Conservation (phyloP, 2,113 vertebrate species). For the Phoxinus phoxinus region DNA sequence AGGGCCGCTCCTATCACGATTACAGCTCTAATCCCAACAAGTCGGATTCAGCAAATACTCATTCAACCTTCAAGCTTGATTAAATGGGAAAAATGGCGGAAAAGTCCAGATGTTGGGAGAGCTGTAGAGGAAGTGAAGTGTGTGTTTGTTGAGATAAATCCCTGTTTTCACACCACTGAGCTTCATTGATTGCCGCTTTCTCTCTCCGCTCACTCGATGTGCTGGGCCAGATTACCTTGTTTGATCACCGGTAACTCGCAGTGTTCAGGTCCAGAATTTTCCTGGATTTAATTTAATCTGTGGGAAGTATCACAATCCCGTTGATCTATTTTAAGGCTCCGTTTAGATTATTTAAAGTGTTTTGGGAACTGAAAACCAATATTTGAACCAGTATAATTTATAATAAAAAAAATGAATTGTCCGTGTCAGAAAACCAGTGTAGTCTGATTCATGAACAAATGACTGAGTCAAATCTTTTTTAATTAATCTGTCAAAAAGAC, state of each 20-base stretch:
- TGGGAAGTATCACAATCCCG: background rate
- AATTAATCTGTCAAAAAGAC: background rate
- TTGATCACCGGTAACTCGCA: background rate
- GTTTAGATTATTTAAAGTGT: background rate
- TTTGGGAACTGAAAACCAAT: background rate
- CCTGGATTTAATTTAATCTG: conserved; percentile 1
- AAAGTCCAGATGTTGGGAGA: conserved; percentile 65
- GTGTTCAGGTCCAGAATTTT: background rate
- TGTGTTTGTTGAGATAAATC: conserved; percentile 46
- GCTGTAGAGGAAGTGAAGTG: conserved; percentile 51
- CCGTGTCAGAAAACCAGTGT: background rate
- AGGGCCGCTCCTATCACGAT: conserved; percentile 52
- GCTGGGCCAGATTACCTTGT: conserved; percentile 4
- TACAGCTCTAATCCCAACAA: conserved; percentile 74
- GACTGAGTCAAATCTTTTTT: background rate
- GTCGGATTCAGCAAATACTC: conserved; percentile 63
- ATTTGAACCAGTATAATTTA: background rate
- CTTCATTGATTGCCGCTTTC: conserved; percentile 48
- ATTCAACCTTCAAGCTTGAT: conserved; percentile 55
- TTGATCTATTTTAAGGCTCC: background rate
- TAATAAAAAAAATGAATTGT: background rate
- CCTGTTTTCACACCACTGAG: conserved; percentile 42
- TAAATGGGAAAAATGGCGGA: conserved; percentile 61
- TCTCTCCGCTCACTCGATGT: background rate
- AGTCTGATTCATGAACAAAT: background rate